Evolutionary conservation across 92 coral and sea anemone species (phyloP).

Genomic region (Heliopora coerulea): DNA sequence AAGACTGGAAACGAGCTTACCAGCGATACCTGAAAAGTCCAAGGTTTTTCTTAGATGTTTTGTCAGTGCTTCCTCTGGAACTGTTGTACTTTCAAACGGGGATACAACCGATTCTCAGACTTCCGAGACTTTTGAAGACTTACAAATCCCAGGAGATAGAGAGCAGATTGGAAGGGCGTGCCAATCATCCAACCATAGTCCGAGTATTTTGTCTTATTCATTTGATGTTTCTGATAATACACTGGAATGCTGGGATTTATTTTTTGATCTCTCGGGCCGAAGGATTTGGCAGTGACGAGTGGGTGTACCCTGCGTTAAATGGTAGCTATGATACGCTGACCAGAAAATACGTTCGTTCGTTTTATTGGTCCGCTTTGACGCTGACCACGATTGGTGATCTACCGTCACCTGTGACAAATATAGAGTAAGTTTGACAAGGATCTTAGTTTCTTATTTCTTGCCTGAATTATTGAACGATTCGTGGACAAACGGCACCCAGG

Average conservation of each 20-base stretch:
- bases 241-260: constrained; percentile 96
- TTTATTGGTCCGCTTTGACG: constrained; percentile 94
- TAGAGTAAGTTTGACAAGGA: constrained; percentile 28
- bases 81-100: constrained; percentile 53
- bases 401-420: constrained; percentile 76
- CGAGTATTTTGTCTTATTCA: constrained; percentile 91
- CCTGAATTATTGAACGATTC: no score
- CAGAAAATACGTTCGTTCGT: constrained; percentile 83
- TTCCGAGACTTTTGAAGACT: constrained; percentile 73
- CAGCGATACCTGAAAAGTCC: constrained; percentile 59
- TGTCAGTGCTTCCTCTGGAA: constrained; percentile 79
- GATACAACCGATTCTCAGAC: constrained; percentile 62
- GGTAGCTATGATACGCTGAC: constrained; percentile 69
- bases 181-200: constrained; percentile 79
- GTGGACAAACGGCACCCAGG: no score
- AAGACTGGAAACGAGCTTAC: constrained; percentile 53
- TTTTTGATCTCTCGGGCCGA: constrained; percentile 80
- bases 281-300: constrained; percentile 85
- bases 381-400: constrained; percentile 94
- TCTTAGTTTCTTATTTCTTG: neutral
- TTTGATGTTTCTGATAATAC: constrained; percentile 84
- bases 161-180: constrained; percentile 78
- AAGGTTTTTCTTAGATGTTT: constrained; percentile 63
- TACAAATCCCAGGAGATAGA: constrained; percentile 85
- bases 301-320: constrained; percentile 84